Conservation (phyloP, 2,113 vertebrate genomes). For the Cyanoramphus novaezelandiae region DNA sequence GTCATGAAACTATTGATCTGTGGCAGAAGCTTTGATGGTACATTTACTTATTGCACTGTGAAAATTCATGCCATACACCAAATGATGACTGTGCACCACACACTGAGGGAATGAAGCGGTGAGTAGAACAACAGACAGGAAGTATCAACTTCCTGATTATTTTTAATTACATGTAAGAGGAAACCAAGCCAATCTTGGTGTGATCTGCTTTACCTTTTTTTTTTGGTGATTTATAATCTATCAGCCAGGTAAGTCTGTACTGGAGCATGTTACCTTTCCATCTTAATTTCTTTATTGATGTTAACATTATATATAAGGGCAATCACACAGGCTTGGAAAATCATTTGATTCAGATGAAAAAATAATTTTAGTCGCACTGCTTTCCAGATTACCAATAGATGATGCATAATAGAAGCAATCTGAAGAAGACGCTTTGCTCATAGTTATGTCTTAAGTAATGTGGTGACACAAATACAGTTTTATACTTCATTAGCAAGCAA, state of each 20-base stretch:
- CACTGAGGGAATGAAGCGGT: neutral
- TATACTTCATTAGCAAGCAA: neutral
- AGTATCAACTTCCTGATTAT: neutral
- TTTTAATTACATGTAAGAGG: neutral
- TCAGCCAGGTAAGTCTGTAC: neutral
- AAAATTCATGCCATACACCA: neutral
- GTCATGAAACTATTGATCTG: neutral
- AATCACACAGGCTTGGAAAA: neutral
- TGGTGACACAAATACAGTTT: neutral
- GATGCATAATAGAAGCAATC: rapidly evolving
- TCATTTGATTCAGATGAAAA: neutral
- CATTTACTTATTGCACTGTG: neutral
- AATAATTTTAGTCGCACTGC: neutral
- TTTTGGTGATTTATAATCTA: neutral
- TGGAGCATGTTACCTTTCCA: neutral
- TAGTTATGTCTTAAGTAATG: neutral
- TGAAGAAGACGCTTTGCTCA: neutral
- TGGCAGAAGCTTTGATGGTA: neutral
- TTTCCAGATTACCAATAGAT: neutral
- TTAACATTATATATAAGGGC: neutral
- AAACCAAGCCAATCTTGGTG: neutral
- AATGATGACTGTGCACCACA: neutral
- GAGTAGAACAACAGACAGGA: neutral
- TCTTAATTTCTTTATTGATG: neutral
- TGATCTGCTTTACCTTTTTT: neutral